phyloP scores from a whole-genome alignment of 2,797 vertebrate genomes.

The Craterocephalus amniculus region DNA sequence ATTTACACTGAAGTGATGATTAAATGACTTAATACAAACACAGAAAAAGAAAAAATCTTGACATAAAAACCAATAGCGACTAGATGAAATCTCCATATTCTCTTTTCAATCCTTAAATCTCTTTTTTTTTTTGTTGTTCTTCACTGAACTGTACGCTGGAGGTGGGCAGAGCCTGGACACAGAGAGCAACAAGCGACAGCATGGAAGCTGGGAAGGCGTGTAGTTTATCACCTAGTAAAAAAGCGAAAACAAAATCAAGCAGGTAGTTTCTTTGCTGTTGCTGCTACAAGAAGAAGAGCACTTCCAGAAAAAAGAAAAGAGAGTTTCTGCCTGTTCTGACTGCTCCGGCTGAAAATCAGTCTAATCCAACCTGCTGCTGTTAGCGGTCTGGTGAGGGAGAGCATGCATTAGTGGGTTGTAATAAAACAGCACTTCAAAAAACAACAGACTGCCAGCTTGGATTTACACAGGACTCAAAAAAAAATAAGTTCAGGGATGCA shows the following conservation, averaged over 20 bases:
- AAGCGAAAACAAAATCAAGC: neutral
- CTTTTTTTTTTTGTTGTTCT: conserved; percentile 6
- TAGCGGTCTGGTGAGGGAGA: conserved; percentile 21
- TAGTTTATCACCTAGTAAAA: conserved; percentile 2
- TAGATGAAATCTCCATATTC: conserved; percentile 39
- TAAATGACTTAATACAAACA: conserved; percentile 36
- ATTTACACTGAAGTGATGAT: conserved; percentile 70
- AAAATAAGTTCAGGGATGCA: conserved; percentile 38
- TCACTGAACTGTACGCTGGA: conserved; percentile 10
- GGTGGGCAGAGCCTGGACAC: conserved; percentile 32
- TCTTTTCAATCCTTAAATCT: conserved; percentile 63
- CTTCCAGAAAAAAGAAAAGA: conserved; percentile 44
- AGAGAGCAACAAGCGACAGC: conserved; percentile 19
- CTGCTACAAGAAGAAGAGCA: conserved; percentile 71
- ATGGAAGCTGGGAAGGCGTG: conserved; percentile 1
- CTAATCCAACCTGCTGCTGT: conserved; percentile 29
- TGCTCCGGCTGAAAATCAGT: conserved; percentile 48
- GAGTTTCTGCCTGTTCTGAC: conserved; percentile 26
- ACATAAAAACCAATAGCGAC: conserved; percentile 40
- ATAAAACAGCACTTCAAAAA: conserved; percentile 74
- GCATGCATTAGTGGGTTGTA: conserved; percentile 57
- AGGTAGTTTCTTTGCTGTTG: conserved; percentile 35
- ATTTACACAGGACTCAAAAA: conserved; percentile 29
- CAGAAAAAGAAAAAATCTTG: conserved; percentile 26
- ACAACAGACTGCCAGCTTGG: conserved; percentile 40